phyloP scores from a whole-genome alignment of 30 jellyfish, hydroid and myxozoan genomes.

The Pseudorhiza aurosa region DNA sequence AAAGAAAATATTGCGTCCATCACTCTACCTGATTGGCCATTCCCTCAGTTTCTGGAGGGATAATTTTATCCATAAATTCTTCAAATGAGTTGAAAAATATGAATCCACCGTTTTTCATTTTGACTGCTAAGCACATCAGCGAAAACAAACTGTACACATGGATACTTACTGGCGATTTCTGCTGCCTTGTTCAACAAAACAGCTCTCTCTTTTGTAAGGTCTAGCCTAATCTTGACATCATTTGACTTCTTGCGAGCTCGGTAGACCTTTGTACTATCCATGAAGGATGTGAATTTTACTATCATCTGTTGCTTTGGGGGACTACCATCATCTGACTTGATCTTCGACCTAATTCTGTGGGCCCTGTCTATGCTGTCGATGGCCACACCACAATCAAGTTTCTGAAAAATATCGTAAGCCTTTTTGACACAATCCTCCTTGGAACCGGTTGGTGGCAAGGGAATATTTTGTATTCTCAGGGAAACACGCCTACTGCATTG shows the following conservation, averaged over 20 bases:
- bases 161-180: slow-evolving; percentile 18
- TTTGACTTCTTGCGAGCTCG: slow-evolving; percentile 19
- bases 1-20: neutral
- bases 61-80: no score
- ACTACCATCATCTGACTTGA: slow-evolving; percentile 12
- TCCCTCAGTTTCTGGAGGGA: neutral
- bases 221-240: slow-evolving; percentile 32
- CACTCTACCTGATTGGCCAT: neutral
- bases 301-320: slow-evolving; percentile 26
- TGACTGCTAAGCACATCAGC: neutral
- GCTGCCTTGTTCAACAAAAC: slow-evolving; percentile 19
- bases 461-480: slow-evolving; percentile 12
- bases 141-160: slow-evolving; percentile 31
- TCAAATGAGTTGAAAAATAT: neutral
- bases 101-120: neutral
- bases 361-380: slow-evolving; percentile 23
- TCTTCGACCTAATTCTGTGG: slow-evolving; percentile 42
- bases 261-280: slow-evolving; percentile 4
- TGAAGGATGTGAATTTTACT: slow-evolving; percentile 18
- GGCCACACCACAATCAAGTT: slow-evolving; percentile 32
- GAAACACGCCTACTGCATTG: slow-evolving; percentile 42
- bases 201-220: slow-evolving; percentile 17
- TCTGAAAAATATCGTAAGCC: neutral
- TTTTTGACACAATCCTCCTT: slow-evolving; percentile 36
- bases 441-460: slow-evolving; percentile 5